These are phyloP conservation scores for Lochmaea capreae DNA, from an alignment of 2,888 invertebrate species.

Conservation along the genomic window DNA sequence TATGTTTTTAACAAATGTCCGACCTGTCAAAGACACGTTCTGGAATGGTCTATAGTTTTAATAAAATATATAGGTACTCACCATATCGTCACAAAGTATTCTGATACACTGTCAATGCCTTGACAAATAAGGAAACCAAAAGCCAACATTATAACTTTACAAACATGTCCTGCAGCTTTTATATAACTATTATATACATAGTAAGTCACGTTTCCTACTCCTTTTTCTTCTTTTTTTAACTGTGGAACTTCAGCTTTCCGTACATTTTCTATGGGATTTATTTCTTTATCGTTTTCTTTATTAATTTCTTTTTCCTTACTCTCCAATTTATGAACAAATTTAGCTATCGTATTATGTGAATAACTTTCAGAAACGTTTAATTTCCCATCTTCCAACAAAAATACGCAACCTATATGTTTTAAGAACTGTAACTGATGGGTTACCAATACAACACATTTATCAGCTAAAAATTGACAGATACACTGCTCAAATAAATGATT, in stretches of 20 bases:
- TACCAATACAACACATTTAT: constrained; percentile 78
- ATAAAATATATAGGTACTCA: constrained; percentile 61
- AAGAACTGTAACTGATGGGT: constrained; percentile 80
- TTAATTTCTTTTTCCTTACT: constrained; percentile 48
- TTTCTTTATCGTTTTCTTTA: constrained; percentile 6
- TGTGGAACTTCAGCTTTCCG: constrained; percentile 14
- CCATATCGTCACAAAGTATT: constrained; percentile 85
- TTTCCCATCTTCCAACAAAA: constrained; percentile 69
- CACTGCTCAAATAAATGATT: constrained; percentile 87
- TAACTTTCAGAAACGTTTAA: constrained; percentile 74
- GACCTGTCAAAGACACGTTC: no score
- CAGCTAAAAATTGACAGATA: constrained; percentile 71
- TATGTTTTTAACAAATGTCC: no score
- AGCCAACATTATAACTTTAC: constrained; percentile 58
- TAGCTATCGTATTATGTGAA: constrained; percentile 76
- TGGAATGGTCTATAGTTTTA: no score
- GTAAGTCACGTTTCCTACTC: constrained; percentile 68
- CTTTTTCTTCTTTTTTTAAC: constrained; percentile 70
- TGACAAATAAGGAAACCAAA: constrained; percentile 75
- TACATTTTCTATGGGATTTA: no score
- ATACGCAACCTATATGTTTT: constrained; percentile 68
- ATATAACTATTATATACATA: constrained; percentile 77
- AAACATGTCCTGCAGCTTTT: constrained; percentile 76
- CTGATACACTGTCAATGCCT: constrained; percentile 77
- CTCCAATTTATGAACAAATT: constrained; percentile 72